phyloP scores from a whole-genome alignment of 2,888 invertebrate species.

The Dynastes grantii region DNA sequence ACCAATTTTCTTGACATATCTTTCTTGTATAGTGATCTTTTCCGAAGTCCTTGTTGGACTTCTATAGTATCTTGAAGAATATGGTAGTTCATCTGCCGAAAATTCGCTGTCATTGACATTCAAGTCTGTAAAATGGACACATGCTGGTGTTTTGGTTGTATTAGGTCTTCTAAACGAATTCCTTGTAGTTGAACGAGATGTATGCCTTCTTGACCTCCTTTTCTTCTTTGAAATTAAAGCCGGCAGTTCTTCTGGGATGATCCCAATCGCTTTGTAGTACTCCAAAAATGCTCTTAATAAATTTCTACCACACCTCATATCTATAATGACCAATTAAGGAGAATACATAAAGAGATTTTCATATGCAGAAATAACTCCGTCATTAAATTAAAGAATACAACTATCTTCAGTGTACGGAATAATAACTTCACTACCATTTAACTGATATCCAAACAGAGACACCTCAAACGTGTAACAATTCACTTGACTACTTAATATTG shows the following conservation, averaged over 20 bases:
- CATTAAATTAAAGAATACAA: slow-evolving; percentile 85
- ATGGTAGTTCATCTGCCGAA: slow-evolving; percentile 69
- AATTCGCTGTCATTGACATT: slow-evolving; percentile 73
- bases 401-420: slow-evolving; percentile 94
- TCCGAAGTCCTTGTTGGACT: slow-evolving; percentile 60
- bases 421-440: slow-evolving; percentile 79
- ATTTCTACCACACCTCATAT: slow-evolving; percentile 85
- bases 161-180: slow-evolving; percentile 69
- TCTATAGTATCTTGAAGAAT: slow-evolving; percentile 61
- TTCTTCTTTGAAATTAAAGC: slow-evolving; percentile 56
- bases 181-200: slow-evolving; percentile 65
- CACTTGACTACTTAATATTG: slow-evolving; percentile 82
- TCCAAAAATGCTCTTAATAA: slow-evolving; percentile 84
- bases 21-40: slow-evolving; percentile 37
- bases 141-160: slow-evolving; percentile 72
- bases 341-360: slow-evolving; percentile 14
- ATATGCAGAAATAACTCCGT: not conserved
- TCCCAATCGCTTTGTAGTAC: slow-evolving; percentile 85
- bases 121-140: slow-evolving; percentile 73
- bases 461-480: slow-evolving; percentile 94
- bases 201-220: slow-evolving; percentile 59
- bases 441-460: slow-evolving; percentile 91
- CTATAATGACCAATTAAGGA: slow-evolving; percentile 70
- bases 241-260: slow-evolving; percentile 72
- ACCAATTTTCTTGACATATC: slow-evolving; percentile 31